These are phyloP conservation scores for Parasteatoda tepidariorum DNA, from an alignment of 1,140 invertebrate species.

Conservation along the genomic window DNA sequence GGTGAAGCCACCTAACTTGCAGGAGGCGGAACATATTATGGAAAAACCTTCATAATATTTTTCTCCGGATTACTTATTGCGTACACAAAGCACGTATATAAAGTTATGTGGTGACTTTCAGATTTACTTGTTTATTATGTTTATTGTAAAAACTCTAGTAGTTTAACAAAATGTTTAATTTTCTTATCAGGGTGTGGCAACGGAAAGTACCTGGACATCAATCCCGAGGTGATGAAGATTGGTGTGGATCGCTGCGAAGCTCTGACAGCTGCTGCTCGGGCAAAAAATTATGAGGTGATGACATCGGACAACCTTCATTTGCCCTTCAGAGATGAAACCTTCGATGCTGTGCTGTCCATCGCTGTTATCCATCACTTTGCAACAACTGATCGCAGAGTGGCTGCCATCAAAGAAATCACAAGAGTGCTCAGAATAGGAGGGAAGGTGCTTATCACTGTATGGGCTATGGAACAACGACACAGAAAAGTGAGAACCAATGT, in stretches of 20 bases:
- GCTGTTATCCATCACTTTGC: conserved; percentile 94
- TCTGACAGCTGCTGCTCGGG: conserved; percentile 80
- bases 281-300: conserved; percentile 78
- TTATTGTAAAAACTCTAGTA: no score
- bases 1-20: no score
- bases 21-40: no score
- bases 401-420: conserved; percentile 87
- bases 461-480: conserved; percentile 96
- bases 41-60: no score
- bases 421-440: conserved; percentile 91
- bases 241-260: conserved; percentile 88
- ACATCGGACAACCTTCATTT: conserved; percentile 89
- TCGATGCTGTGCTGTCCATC: conserved; percentile 94
- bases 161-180: no score
- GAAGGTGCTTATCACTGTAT: conserved; percentile 91
- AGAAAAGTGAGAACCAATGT: conserved; percentile 75
- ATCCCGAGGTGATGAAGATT: conserved; percentile 85
- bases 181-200: conserved; percentile 85
- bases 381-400: conserved; percentile 87
- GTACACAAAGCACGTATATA: no score
- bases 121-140: no score
- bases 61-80: no score
- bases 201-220: conserved; percentile 90
- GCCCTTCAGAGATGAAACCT: conserved; percentile 91
- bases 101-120: no score